Base-by-base conservation (phyloP, 2,113 vertebrate genomes). In the Toxotes chatareus region DNA sequence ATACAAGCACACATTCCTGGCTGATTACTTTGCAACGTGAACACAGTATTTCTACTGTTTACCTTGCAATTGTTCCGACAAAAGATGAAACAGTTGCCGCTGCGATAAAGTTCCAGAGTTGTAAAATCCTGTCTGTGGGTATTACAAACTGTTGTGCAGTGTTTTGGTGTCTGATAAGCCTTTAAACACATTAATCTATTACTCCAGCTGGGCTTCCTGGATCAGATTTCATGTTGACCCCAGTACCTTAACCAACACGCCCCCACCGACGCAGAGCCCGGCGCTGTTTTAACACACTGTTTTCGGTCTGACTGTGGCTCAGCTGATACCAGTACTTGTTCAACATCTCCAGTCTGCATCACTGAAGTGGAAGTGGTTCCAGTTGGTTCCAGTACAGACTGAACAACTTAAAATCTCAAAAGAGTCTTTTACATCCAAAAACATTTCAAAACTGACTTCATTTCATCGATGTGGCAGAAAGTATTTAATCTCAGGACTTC, bases 211-310 rank as follows among this genome's bases (percentile, higher is more conserved):
- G 67, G 47, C 59, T 11, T 57, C 23, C 60, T 42, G 66, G 71
- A 79, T 81, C 79, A 61, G 16, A 70, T 80, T 65, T 80, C 62
- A 73, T 59, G 60, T 57, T 64, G 4, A 27, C 3, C 67, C 44
- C 11, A 9, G 31, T 69, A 47, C 62, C 75, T 64, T 47, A 63
- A 83, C 64, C 51, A 49, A 55, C 60, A n/a, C 17, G 2, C 49
- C 59, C 44, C 51, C 63, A 27, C 56, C 13, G 32, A 34, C 16
- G 42, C 53, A n/a, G 51, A 44, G 38, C 36, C 56, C 46, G n/a
- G 62, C 27, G 11, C 2, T 11, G 42, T 2, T 44, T 2, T 6
- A 44, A 12, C 42, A 9, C 44, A 31, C 21, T 51, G 34, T 34
- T 61, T 27, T 62, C 44, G 2, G 38, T 68, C 57, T 68, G 44